Conservation (phyloP, 2,888 invertebrate species). For the Callinectes sapidus region DNA sequence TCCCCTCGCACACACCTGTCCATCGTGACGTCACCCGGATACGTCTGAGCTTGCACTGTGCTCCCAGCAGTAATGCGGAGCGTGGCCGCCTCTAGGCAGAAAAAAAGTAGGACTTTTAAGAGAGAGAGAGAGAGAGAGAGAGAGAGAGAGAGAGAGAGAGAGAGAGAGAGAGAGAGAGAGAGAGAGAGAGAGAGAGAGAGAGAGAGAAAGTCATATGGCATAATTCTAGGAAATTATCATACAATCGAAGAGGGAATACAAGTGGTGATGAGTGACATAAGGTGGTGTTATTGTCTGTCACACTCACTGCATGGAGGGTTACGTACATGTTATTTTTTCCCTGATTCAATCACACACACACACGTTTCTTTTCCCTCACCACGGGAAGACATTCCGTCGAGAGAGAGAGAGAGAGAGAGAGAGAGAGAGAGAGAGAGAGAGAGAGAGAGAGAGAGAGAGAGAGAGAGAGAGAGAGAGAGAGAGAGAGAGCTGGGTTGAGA, state of each 20-base stretch:
- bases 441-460: not conserved
- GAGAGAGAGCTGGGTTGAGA: constrained; percentile 27
- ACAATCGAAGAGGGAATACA: not conserved
- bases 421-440: not conserved
- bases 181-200: constrained; percentile 40
- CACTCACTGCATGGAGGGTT: not conserved
- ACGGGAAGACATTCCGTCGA: not conserved
- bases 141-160: constrained; percentile 24
- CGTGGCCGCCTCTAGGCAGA: not conserved
- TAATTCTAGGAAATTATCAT: not conserved
- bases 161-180: constrained; percentile 38
- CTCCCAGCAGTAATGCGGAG: not conserved
- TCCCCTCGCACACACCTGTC: not conserved
- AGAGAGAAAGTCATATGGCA: not conserved
- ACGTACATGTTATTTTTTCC: not conserved
- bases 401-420: not conserved
- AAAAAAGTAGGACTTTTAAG: not conserved
- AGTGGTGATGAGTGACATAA: not conserved
- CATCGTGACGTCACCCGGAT: not conserved
- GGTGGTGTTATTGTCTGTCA: not conserved
- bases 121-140: constrained; percentile 27
- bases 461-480: constrained; percentile 36
- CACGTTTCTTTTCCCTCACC: not conserved
- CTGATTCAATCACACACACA: not conserved
- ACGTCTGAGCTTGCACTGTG: not conserved